Evolutionary conservation across 2,113 vertebrate genomes (phyloP).

Genomic region (Phocoena sinus): DNA sequence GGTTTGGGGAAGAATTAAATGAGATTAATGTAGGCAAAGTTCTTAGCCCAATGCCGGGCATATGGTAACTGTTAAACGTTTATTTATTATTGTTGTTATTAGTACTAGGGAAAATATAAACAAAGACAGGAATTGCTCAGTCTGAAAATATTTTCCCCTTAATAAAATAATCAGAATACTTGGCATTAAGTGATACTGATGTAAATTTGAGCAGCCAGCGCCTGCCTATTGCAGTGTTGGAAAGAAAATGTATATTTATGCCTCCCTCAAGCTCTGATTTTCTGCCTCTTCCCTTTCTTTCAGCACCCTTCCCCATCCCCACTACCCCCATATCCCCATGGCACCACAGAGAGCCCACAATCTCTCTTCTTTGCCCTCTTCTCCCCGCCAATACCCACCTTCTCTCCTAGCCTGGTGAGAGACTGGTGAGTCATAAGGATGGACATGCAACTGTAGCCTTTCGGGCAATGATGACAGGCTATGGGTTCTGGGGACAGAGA

Average conservation of each 20-base stretch:
- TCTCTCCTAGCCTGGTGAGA: not conserved
- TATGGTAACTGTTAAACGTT: not conserved
- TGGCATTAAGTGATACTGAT: not conserved
- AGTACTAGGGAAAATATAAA: not conserved
- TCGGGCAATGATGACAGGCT: not conserved
- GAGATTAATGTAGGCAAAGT: not conserved
- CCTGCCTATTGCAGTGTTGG: not conserved
- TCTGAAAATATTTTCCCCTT: not conserved
- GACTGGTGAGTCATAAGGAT: not conserved
- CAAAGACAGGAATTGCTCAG: not conserved
- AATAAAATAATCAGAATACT: constrained; percentile 13
- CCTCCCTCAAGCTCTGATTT: not conserved
- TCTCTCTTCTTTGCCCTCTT: not conserved
- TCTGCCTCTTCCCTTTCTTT: not conserved
- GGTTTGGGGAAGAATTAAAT: not conserved
- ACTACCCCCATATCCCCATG: accelerated
- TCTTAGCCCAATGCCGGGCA: not conserved
- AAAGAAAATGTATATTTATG: not conserved
- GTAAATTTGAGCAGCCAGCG: not conserved
- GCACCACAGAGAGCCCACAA: not conserved
- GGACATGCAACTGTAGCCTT: not conserved
- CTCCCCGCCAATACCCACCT: not conserved
- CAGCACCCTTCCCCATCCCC: not conserved
- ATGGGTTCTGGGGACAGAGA: not conserved
- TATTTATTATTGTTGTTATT: not conserved